phyloP scores from a whole-genome alignment of 2,797 vertebrate species.

The Eurystomus glaucurus region DNA sequence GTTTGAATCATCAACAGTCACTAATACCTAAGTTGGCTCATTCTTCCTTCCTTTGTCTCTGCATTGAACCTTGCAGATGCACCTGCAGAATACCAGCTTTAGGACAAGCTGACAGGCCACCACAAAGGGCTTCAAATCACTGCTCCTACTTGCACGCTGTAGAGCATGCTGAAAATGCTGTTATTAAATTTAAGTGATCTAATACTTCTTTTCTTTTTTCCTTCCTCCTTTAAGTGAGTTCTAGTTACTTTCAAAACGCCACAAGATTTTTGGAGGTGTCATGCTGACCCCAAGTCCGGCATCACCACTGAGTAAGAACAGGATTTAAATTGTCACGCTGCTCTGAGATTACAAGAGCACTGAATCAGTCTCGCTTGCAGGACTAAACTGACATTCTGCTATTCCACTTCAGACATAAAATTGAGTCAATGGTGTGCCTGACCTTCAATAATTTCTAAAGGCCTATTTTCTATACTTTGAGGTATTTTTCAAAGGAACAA shows the following conservation, averaged over 20 bases:
- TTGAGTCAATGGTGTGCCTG: background rate
- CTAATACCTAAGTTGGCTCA: background rate
- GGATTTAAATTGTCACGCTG: background rate
- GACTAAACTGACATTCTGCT: background rate
- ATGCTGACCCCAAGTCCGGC: conserved; percentile 7
- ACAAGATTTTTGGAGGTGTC: background rate
- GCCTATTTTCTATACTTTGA: background rate
- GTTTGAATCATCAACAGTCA: background rate
- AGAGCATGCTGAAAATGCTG: background rate
- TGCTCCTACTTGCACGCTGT: background rate
- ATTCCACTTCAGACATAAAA: background rate
- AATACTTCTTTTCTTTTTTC: background rate
- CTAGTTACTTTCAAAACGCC: background rate
- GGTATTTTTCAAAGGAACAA: background rate
- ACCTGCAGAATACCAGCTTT: background rate
- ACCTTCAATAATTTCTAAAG: conserved; percentile 1
- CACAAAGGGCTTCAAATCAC: background rate
- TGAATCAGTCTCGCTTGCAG: background rate
- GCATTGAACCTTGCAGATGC: background rate
- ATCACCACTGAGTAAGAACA: background rate
- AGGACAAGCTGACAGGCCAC: background rate
- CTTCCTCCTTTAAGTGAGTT: background rate
- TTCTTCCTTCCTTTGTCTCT: background rate
- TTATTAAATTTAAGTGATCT: background rate
- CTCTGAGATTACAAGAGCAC: background rate